A percentile compares a stretch with the other conserved stretches of the same genome.
These are phyloP conservation scores for Popillia japonica DNA, from an alignment of 1,140 invertebrate species.

Conservation along the genomic window DNA sequence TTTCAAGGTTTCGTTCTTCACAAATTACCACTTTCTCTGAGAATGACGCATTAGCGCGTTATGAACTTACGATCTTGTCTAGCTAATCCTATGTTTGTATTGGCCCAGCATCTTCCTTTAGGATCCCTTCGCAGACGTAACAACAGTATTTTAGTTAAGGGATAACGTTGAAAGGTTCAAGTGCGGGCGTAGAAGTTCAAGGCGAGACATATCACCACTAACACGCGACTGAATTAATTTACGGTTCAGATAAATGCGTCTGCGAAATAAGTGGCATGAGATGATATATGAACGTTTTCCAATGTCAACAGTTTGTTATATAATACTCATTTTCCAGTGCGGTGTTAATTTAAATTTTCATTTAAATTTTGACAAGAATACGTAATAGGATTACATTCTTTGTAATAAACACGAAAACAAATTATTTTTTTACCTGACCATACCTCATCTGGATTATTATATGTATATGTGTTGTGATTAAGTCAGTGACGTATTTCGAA, in stretches of 20 bases:
- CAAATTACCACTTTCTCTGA: background rate
- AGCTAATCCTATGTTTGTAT: background rate
- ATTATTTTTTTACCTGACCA: too few species aligned
- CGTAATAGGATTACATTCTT: background rate
- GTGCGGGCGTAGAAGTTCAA: background rate
- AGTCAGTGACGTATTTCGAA: too few species aligned
- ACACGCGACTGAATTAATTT: constrained; percentile 14
- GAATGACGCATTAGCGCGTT: background rate
- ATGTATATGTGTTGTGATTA: too few species aligned
- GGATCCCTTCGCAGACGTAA: background rate
- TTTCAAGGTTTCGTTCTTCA: background rate
- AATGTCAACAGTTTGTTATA: constrained; percentile 1
- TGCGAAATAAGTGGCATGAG: background rate
- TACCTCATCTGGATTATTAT: too few species aligned
- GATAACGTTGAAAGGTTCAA: background rate
- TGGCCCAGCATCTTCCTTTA: background rate
- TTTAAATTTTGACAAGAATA: background rate
- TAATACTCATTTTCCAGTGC: background rate
- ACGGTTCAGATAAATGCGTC: background rate
- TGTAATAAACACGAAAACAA: background rate
- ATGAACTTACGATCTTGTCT: background rate
- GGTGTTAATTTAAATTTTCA: background rate
- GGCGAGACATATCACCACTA: background rate
- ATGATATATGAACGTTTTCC: background rate
- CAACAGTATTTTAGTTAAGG: background rate